Conservation (phyloP, 2,888 invertebrate species). For the Sinotaia quadrata region DNA sequence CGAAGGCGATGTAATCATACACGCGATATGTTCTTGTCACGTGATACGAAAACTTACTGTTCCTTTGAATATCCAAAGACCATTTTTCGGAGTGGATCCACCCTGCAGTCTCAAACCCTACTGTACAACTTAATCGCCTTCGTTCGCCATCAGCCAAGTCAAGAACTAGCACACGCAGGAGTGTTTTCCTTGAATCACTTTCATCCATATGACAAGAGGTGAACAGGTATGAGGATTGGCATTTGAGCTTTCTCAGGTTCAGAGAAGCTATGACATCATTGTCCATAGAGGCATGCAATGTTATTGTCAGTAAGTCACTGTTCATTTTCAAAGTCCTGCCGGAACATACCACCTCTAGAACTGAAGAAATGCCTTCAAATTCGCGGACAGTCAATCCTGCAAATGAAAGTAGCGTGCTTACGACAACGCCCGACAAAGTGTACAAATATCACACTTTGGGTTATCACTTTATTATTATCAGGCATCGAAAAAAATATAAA, state of each 20-base stretch:
- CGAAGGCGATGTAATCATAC: not conserved
- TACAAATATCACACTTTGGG: no score
- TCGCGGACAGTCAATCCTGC: slow-evolving; percentile 7
- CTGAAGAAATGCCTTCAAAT: slow-evolving; percentile 10
- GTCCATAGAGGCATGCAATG: slow-evolving; percentile 1
- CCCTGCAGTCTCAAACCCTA: slow-evolving; percentile 7
- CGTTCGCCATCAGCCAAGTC: slow-evolving; percentile 3
- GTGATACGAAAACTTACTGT: slow-evolving; percentile 9
- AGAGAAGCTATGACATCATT: slow-evolving; percentile 7
- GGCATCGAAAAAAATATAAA: no score
- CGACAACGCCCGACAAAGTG: no score
- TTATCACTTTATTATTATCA: no score
- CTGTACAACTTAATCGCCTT: slow-evolving; percentile 9
- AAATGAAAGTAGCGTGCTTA: not conserved
- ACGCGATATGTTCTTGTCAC: not conserved
- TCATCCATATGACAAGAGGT: slow-evolving; percentile 14
- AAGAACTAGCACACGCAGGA: slow-evolving; percentile 2
- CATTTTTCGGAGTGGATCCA: slow-evolving; percentile 13
- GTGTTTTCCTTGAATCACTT: slow-evolving; percentile 2
- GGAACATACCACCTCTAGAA: slow-evolving; percentile 20
- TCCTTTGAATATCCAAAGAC: slow-evolving; percentile 5
- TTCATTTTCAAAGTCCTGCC: slow-evolving; percentile 5
- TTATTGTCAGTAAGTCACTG: slow-evolving; percentile 20
- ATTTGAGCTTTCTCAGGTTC: slow-evolving; percentile 19
- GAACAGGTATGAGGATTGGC: slow-evolving; percentile 11